Evolutionary conservation across 2,888 invertebrate species (phyloP).

Genomic region (Thysanoteuthis rhombus): DNA sequence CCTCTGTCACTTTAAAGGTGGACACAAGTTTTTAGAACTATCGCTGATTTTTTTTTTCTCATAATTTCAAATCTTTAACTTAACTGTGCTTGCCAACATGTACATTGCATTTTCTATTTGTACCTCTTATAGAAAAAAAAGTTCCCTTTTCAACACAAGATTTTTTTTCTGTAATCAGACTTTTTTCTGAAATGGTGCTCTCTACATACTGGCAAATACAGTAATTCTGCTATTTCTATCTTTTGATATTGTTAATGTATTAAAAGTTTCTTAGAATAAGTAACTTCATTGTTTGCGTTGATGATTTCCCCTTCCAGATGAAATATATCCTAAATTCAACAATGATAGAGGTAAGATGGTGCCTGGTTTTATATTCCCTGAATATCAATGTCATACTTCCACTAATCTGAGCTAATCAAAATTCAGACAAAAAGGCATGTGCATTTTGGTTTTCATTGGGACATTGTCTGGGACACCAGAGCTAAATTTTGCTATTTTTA

Average conservation of each 20-base stretch:
- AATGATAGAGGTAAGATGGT: conserved; percentile 28
- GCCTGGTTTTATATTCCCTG: conserved; percentile 18
- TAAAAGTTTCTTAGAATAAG: neutral
- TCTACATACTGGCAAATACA: neutral
- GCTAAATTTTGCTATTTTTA: conserved; percentile 12
- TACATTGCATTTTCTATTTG: neutral
- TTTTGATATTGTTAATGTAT: neutral
- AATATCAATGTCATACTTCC: neutral
- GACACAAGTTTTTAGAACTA: neutral
- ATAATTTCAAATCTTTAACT: neutral
- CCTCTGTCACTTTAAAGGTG: neutral
- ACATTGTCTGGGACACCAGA: neutral
- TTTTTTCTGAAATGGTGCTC: neutral
- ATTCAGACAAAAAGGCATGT: neutral
- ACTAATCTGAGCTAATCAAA: neutral
- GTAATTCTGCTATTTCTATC: neutral
- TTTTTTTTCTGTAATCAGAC: too few species aligned
- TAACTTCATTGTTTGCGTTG: neutral
- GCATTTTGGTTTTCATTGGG: neutral
- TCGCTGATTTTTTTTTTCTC: too few species aligned
- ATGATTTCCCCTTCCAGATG: conserved; percentile 25
- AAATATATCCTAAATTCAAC: conserved; percentile 1
- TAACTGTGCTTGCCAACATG: neutral
- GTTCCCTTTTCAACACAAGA: too few species aligned
- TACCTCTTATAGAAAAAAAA: neutral